Conservation (phyloP, 2,113 vertebrate species). For the Rhegmatorhina hoffmannsi region DNA sequence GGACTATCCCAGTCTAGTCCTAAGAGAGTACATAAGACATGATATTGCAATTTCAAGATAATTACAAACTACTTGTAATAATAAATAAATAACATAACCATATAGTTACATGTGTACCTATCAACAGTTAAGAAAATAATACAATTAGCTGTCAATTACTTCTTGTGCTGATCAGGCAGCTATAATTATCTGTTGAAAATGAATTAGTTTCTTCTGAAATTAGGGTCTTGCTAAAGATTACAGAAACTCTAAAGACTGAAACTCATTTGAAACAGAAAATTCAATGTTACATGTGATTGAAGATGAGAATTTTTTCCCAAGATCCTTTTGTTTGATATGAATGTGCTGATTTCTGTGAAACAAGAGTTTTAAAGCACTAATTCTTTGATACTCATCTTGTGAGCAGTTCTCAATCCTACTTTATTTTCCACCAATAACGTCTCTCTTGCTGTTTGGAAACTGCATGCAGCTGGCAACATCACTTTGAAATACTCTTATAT, state of each 20-base stretch:
- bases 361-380: background rate
- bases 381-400: slow-evolving; percentile 14
- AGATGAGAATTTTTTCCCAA: background rate
- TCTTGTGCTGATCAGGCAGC: background rate
- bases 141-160: background rate
- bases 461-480: slow-evolving; percentile 40
- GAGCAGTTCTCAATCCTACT: slow-evolving; percentile 34
- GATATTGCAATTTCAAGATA: background rate
- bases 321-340: background rate
- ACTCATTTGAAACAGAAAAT: background rate
- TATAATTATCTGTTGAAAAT: background rate
- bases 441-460: slow-evolving; percentile 57
- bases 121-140: background rate
- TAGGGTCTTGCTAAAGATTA: background rate
- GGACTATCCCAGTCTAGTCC: background rate
- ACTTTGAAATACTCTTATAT: slow-evolving; percentile 46
- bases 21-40: background rate
- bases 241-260: background rate
- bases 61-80: background rate
- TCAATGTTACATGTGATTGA: background rate
- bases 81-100: background rate
- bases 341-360: slow-evolving; percentile 8
- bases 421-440: slow-evolving; percentile 37
- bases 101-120: background rate
- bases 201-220: background rate